These are phyloP conservation scores for Orestias chungarensis DNA, from an alignment of 2,797 vertebrate genomes.

Conservation along the genomic window DNA sequence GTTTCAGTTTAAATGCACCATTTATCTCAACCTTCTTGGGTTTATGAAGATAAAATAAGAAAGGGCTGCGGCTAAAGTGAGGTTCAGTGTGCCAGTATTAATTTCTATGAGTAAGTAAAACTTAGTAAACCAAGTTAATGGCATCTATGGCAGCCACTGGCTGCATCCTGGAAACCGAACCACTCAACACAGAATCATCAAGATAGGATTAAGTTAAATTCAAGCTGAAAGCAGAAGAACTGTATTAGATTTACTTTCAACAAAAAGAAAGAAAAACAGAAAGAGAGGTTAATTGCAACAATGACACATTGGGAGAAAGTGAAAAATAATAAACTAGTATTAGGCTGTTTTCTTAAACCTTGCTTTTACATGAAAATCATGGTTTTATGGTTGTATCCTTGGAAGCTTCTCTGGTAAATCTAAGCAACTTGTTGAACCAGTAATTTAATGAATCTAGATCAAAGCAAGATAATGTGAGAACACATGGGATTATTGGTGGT, in stretches of 20 bases:
- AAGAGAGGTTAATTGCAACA: neutral
- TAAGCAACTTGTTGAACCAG: neutral
- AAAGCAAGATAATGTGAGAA: conserved; percentile 5
- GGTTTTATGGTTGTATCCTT: neutral
- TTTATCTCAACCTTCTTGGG: neutral
- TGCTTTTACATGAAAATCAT: neutral
- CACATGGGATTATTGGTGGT: neutral
- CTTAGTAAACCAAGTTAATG: neutral
- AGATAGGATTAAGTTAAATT: neutral
- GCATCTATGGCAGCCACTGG: neutral
- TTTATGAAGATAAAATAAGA: neutral
- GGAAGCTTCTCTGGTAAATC: neutral
- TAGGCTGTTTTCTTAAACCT: neutral
- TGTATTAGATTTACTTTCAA: neutral
- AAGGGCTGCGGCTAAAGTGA: neutral
- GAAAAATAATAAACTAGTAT: neutral
- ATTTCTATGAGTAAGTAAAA: neutral
- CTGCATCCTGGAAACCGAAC: neutral
- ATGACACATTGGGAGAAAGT: neutral
- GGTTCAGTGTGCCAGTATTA: neutral
- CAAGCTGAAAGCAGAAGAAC: neutral
- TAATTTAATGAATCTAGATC: neutral
- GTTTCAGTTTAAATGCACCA: too few relatives aligned
- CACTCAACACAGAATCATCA: neutral
- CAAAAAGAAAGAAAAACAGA: neutral